Evolutionary conservation across 2,797 vertebrate genomes (phyloP).

Genomic region (Dendrocincla tyrannina): DNA sequence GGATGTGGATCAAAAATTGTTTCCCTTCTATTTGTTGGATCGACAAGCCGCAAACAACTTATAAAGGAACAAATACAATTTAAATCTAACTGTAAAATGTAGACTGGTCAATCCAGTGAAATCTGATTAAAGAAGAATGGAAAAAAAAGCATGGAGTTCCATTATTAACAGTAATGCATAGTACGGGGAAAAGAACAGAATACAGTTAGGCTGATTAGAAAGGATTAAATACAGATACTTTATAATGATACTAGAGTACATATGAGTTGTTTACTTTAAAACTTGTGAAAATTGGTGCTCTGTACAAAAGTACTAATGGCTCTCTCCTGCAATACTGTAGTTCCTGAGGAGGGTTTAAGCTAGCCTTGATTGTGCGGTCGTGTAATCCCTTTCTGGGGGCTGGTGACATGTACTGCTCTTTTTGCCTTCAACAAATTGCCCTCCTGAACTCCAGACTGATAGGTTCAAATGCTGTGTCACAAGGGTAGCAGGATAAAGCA

Average conservation of each 20-base stretch:
- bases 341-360: neutral
- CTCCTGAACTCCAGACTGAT: neutral
- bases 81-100: neutral
- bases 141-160: neutral
- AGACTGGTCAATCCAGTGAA: neutral
- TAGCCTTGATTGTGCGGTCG: neutral
- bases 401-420: neutral
- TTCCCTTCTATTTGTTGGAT: neutral
- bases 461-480: neutral
- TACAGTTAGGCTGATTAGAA: neutral
- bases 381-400: neutral
- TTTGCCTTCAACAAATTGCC: fast-evolving
- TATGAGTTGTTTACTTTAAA: neutral
- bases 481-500: neutral
- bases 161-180: neutral
- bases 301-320: neutral
- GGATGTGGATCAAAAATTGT: neutral
- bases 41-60: neutral
- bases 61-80: neutral
- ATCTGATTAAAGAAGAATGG: neutral
- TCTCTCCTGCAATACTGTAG: neutral
- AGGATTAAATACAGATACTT: neutral
- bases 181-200: neutral
- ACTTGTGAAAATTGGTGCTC: neutral
- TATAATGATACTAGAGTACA: neutral